Evolutionary conservation across 2,888 invertebrate species (phyloP).

Genomic region (Cyclophora albipunctata): DNA sequence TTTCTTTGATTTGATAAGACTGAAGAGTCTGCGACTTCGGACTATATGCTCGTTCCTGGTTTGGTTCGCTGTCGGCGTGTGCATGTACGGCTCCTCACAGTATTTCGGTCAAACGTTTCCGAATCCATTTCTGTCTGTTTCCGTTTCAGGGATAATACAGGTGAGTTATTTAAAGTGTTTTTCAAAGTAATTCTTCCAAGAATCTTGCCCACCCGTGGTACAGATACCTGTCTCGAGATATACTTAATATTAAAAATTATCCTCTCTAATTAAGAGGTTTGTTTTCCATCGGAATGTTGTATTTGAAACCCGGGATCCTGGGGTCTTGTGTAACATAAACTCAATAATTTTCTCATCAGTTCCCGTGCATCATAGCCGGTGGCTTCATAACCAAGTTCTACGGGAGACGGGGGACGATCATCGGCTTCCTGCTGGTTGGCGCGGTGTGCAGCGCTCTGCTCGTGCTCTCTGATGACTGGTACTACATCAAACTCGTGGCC

Average conservation of each 20-base stretch:
- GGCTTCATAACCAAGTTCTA: not conserved
- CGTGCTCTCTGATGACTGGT: constrained; percentile 6
- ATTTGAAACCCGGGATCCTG: too few relatives aligned
- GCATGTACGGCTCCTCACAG: constrained; percentile 86
- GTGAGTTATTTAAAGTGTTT: too few relatives aligned
- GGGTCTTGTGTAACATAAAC: too few relatives aligned
- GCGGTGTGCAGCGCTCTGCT: constrained; percentile 3
- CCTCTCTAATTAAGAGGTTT: too few relatives aligned
- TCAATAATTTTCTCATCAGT: not conserved
- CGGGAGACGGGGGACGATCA: constrained; percentile 4
- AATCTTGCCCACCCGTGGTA: too few relatives aligned
- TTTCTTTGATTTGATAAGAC: constrained; percentile 77
- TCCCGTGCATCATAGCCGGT: not conserved
- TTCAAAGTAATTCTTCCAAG: too few relatives aligned
- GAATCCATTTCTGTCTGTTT: constrained; percentile 32
- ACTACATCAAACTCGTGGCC: constrained; percentile 2
- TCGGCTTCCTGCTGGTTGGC: not conserved
- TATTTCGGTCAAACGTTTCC: constrained; percentile 84
- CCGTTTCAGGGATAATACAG: too few relatives aligned
- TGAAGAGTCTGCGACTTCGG: constrained; percentile 74
- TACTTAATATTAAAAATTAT: too few relatives aligned
- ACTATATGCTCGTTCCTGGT: constrained; percentile 79
- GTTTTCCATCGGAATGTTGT: too few relatives aligned
- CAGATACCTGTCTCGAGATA: too few relatives aligned
- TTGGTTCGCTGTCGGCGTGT: constrained; percentile 85